Base-by-base conservation (phyloP, 1,140 invertebrate species). In the Popillia japonica region DNA sequence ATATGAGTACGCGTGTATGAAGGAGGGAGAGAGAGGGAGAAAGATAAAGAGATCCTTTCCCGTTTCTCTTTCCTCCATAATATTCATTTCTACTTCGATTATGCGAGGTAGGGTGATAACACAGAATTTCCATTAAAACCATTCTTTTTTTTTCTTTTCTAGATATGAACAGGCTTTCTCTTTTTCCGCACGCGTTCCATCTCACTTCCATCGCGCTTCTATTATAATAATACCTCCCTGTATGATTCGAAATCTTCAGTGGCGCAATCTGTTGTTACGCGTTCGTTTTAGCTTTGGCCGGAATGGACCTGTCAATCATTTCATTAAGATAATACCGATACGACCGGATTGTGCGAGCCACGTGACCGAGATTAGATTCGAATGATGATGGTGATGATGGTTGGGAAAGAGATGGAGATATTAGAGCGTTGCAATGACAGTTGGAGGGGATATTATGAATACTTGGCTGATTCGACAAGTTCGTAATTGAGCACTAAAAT, bases 271-370 rank as follows among this genome's bases (percentile, higher is more conserved):
- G 17, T 64, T 27, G 76, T 68, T 27, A 4, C n/a, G 64, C 22
- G 72, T n/a, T 40, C 23, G n/a, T 59, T 44, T 40, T 64, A 64
- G 44, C 10, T 61, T n/a, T n/a, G 22, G 2, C 4, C 34, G 23
- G 78, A 80, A 81, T 82, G 80, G 76, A 78, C 75, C 64, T 82
- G 82, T 83, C 82, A 83, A 82, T 83, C 82, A 83, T 79, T 76
- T 74, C 64, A 81, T 82, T 83, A 82, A 83, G 82, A 83, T 83
- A 83, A 83, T 80, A 81, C 78, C 59, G 74, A 79, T 14, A 64
- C 17, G 17, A 20, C n/a, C 3, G 59, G 10, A 64, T 8, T 27
- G 17, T 64, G 17, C 17, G 7, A 22, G 59, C 59, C 59, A 64
- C 59, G 59, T 64, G 59, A 27, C 6, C n/a, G 44, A 48, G 44